Base-by-base conservation (phyloP, 1,140 invertebrate species). In the Brachionus rubens region DNA sequence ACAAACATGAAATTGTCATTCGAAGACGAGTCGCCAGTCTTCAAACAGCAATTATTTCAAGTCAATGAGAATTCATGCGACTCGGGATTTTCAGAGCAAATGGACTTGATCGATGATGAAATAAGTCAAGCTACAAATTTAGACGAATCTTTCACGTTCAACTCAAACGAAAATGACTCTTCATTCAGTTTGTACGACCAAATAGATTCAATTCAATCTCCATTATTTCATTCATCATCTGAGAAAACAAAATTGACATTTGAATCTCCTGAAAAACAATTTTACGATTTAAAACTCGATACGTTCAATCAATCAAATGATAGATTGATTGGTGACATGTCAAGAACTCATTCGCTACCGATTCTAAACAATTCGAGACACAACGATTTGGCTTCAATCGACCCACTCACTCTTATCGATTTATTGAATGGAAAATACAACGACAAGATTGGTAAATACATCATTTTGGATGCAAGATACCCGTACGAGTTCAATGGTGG, bases 401-500 rank as follows among this genome's bases (percentile, higher is more conserved):
- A 46, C 12, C 26, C 41, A 3, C 0, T 3, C 16, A 43, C 65
- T 43, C 3, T 68, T 14, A 40, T 41, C 19, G 40, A 68, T 46
- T 30, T 68, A 21, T 5, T 68, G 26, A 46, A 46, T 26, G 65
- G 65, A 26, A 19, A 46, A 16, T 68, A 68, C 21, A 9, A 48
- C 19, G 65, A 46, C 12, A 28, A 24, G 14, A 68, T 68, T 5
- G 30, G 46, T 24, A 68, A 68, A 68, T 68, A 9, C n/a, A 3
- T 77, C 26, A 81, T 88, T 28, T 82, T 87, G 48, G 86, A 86
- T 80, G 87, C 83, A 80, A 89, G 96, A 1, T 99, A 96, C 84
- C 96, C 96, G 0, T 99, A 97, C 82, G 96, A 99, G 83, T 99
- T 86, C 82, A 89, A 94, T 16, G 95, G 92, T 21, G 96, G 96